phyloP scores from a whole-genome alignment of 2,888 invertebrate species.

The Leptopterna dolabrata region DNA sequence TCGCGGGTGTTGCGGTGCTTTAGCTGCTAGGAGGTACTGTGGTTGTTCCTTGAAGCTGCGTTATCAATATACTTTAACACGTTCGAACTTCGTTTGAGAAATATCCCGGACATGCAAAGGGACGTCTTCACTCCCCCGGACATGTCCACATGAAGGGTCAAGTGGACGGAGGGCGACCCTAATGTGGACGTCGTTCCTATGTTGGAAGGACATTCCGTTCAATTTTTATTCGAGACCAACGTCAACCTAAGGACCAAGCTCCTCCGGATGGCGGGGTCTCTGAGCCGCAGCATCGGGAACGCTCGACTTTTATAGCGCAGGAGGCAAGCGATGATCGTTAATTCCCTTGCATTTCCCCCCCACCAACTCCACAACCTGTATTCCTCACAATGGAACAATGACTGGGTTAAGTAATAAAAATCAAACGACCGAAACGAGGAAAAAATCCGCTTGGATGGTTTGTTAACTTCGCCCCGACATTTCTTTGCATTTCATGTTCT shows the following conservation, averaged over 20 bases:
- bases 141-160: no score
- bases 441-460: conserved; percentile 8
- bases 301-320: neutral
- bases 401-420: neutral
- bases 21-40: no score
- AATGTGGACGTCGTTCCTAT: no score
- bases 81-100: no score
- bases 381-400: conserved; percentile 8
- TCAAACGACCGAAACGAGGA: neutral
- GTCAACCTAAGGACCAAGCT: neutral
- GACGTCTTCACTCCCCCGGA: no score
- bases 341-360: neutral
- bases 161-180: no score
- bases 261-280: conserved; percentile 3
- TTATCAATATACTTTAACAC: no score
- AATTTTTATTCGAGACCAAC: conserved; percentile 4
- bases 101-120: no score
- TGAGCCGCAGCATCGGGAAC: neutral
- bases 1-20: no score
- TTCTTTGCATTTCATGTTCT: no score
- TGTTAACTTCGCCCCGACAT: neutral
- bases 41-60: no score
- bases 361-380: neutral
- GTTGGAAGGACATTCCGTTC: no score
- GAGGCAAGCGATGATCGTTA: neutral